These are phyloP conservation scores for Falco concolor DNA, from an alignment of 2,797 vertebrate genomes.

Conservation along the genomic window DNA sequence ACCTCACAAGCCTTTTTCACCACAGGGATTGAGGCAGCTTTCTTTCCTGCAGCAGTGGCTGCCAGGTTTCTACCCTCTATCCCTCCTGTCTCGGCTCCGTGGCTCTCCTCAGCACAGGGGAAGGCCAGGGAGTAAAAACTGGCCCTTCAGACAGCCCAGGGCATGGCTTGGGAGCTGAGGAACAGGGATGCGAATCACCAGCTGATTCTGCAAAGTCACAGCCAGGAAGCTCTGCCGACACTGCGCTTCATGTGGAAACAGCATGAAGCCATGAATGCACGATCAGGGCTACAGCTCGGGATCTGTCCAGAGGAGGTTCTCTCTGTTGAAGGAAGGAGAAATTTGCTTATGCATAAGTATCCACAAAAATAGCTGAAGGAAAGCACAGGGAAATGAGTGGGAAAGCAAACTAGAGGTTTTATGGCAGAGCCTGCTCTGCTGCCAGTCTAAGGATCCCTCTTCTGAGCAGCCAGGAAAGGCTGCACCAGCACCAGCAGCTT, in stretches of 20 bases:
- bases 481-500: neutral
- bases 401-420: neutral
- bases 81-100: neutral
- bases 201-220: neutral
- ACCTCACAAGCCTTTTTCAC: neutral
- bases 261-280: neutral
- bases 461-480: neutral
- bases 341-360: neutral
- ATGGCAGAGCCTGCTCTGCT: neutral
- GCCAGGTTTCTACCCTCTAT: neutral
- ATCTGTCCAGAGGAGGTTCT: neutral
- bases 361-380: neutral
- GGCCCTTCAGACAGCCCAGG: neutral
- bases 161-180: neutral
- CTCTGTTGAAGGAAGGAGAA: neutral
- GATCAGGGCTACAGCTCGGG: neutral
- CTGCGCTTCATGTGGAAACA: accelerated
- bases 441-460: neutral
- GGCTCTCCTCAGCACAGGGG: neutral
- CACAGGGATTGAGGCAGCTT: accelerated
- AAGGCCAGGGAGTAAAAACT: neutral
- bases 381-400: neutral
- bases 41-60: neutral
- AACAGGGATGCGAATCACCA: neutral
- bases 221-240: accelerated